Percentiles rank a stretch among this genome's conserved stretches.
Evolutionary conservation across 2,888 invertebrate species (phyloP).

Genomic region (Dolichomitus sp.): DNA sequence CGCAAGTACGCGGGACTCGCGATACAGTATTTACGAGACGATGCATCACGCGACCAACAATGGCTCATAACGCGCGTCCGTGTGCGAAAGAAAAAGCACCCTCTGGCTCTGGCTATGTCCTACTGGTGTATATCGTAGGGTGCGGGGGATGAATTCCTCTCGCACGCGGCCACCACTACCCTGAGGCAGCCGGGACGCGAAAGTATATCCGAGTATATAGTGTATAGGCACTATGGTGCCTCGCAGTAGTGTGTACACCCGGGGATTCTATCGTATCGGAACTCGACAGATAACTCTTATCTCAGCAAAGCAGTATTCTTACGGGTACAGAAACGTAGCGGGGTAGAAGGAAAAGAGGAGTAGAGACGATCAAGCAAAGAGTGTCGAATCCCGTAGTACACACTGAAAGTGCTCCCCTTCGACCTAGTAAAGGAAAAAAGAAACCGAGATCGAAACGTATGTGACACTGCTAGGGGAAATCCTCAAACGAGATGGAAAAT

Average conservation of each 20-base stretch:
- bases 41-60: conserved; percentile 85
- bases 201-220: conserved; percentile 21
- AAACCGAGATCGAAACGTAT: conserved; percentile 7
- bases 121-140: background rate
- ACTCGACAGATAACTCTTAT: conserved; percentile 84
- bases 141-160: conserved; percentile 55
- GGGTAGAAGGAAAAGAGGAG: conserved; percentile 41
- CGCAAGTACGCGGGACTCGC: conserved; percentile 67
- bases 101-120: conserved; percentile 22
- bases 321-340: conserved; percentile 66
- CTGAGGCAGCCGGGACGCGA: conserved; percentile 42
- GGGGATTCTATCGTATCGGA: conserved; percentile 83
- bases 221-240: conserved; percentile 11
- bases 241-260: conserved; percentile 69
- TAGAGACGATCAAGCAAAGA: conserved; percentile 36
- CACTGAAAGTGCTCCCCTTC: conserved; percentile 42
- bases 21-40: conserved; percentile 85
- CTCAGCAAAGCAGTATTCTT: conserved; percentile 83
- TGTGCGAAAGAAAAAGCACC: conserved; percentile 79
- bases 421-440: background rate
- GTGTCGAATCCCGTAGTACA: conserved; percentile 55
- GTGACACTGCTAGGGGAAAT: conserved; percentile 36
- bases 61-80: conserved; percentile 82
- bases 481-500: conserved; percentile 59
- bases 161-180: conserved; percentile 63